Evolutionary conservation across 1,140 invertebrate species (phyloP).

Genomic region (Lysiphlebus fabarum): DNA sequence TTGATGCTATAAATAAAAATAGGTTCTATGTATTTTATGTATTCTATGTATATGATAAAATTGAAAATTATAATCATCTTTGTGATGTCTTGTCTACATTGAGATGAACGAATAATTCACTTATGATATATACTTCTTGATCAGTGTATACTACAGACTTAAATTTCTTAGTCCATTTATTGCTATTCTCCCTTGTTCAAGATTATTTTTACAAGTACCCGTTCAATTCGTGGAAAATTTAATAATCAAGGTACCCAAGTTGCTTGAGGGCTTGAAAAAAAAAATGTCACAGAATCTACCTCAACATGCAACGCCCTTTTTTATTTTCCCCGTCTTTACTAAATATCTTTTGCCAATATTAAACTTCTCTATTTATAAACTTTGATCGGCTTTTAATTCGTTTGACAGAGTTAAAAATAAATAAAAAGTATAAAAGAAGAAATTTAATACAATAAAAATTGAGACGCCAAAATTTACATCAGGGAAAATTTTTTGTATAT

Average conservation of each 20-base stretch:
- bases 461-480: not conserved
- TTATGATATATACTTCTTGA: constrained; percentile 14
- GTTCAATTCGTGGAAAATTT: constrained; percentile 30
- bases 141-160: constrained; percentile 5
- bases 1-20: no score
- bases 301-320: constrained; percentile 5
- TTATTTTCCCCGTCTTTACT: constrained; percentile 3
- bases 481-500: not conserved
- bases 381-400: constrained; percentile 54
- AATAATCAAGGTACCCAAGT: constrained; percentile 26
- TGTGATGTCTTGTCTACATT: constrained; percentile 6
- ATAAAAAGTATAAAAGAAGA: not conserved
- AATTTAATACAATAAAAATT: no score
- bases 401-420: constrained; percentile 28
- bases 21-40: no score
- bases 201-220: not conserved
- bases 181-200: not conserved
- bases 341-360: constrained; percentile 34
- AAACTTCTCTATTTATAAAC: constrained; percentile 49
- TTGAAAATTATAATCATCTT: constrained; percentile 17
- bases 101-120: constrained; percentile 12
- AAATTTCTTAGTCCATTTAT: not conserved
- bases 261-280: constrained; percentile 6
- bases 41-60: not conserved
- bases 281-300: constrained; percentile 15